Base-by-base conservation (phyloP, 1,140 invertebrate species). In the Gryon sp. region DNA sequence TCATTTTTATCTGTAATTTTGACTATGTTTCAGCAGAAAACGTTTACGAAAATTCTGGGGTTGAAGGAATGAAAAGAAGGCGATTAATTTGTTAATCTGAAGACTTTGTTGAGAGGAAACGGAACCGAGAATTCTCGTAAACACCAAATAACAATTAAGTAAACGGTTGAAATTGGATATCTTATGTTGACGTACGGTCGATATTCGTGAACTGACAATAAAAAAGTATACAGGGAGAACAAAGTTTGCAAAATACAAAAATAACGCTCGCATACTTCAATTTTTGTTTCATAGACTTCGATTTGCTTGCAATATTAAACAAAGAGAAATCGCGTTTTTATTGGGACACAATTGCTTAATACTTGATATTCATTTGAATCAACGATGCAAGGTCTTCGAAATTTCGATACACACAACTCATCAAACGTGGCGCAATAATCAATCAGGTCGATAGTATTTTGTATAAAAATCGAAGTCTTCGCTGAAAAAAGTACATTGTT, bases 31-130 rank as follows among this genome's bases (percentile, higher is more conserved):
- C 26, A 52, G 50, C 46, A 19, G 36, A n/a, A 50, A 34, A 40
- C 62, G 45, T 68, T 68, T 66, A 75, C 55, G 62, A 75, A 68
- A 68, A 75, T 75, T 48, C 62, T 75, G 22, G 43, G 32, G 32
- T 26, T 57, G 57, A 26, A 74, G 52, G 11, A 65, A 46, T 52
- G 36, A 50, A 28, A 41, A n/a, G n/a, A n/a, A n/a, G 24, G 9
- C 30, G 32, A 20, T 53, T 18, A 22, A 18, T 20, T 16, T 14
- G 2, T 38, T 14, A 57, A 30, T 63, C 40, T 34, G 38, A 75
- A 68, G 32, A 60, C 55, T 40, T 62, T 5, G 5, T 59, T 57
- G 5, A 20, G 9, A 14, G 26, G 20, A 11, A 66, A 65, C 22
- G 32, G 12, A 66, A 59, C 30, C 43, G 40, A 68, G 62, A 68